Percentiles rank a stretch among this genome's conserved stretches.
Conservation (phyloP, 2,113 vertebrate genomes). For the Nipponia nippon region DNA sequence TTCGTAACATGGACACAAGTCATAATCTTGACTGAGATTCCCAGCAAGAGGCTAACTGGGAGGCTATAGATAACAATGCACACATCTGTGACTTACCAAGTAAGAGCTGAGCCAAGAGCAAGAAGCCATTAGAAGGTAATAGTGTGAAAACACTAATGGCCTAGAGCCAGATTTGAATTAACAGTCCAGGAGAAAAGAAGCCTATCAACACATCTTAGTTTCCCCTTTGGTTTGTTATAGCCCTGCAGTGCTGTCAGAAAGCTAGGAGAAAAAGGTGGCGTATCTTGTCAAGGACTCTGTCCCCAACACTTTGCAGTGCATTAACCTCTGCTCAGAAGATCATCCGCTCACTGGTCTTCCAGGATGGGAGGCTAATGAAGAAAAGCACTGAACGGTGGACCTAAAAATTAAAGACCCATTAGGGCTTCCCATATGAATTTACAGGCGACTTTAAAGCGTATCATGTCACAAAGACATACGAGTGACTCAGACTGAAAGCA, state of each 20-base stretch:
- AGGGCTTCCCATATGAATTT: neutral
- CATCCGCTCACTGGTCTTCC: neutral
- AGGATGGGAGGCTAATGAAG: neutral
- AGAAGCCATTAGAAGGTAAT: slow-evolving; percentile 53
- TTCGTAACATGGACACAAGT: neutral
- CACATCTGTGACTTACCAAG: slow-evolving; percentile 23
- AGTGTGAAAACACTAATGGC: slow-evolving; percentile 50
- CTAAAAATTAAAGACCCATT: neutral
- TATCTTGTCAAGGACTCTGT: neutral
- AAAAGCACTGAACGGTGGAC: neutral
- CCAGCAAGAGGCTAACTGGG: slow-evolving; percentile 53
- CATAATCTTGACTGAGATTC: slow-evolving; percentile 35
- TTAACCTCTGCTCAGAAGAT: neutral
- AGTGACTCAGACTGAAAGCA: neutral
- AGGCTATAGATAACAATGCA: neutral
- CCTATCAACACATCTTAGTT: neutral
- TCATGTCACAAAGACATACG: neutral
- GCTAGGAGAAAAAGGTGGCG: neutral
- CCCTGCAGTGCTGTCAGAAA: neutral
- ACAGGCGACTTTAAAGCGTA: neutral
- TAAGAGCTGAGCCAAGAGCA: slow-evolving; percentile 45
- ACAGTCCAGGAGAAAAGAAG: slow-evolving; percentile 2
- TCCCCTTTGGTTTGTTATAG: neutral
- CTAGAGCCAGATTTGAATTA: slow-evolving; percentile 50
- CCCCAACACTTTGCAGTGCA: neutral